Percentiles rank a stretch among this genome's conserved stretches.
Evolutionary conservation across 2,113 vertebrate species (phyloP).

Genomic region (Alligator mississippiensis): DNA sequence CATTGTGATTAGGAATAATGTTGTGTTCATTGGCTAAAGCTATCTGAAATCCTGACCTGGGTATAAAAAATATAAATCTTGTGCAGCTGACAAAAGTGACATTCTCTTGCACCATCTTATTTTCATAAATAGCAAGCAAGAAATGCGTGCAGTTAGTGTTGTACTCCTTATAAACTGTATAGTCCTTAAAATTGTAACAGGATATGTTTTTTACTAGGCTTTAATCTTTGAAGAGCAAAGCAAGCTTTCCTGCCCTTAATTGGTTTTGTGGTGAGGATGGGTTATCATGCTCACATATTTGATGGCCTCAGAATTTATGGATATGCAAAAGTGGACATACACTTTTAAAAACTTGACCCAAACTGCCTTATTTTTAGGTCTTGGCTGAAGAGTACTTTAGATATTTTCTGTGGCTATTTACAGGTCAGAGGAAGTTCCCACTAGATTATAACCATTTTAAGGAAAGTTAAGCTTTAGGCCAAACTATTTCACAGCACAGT

Average conservation of each 20-base stretch:
- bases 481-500: neutral
- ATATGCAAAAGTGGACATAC: neutral
- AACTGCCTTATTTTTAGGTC: constrained; percentile 29
- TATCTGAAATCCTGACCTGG: neutral
- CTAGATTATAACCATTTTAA: constrained; percentile 48
- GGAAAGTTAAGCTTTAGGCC: constrained; percentile 48
- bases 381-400: constrained; percentile 43
- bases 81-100: neutral
- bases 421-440: constrained; percentile 70
- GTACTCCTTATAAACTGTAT: neutral
- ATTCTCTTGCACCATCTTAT: neutral
- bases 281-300: neutral
- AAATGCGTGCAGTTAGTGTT: neutral
- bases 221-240: neutral
- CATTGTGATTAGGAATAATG: neutral
- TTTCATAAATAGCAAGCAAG: neutral
- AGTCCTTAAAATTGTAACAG: neutral
- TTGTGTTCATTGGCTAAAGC: neutral
- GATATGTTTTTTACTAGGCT: neutral
- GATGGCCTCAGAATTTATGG: neutral
- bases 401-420: constrained; percentile 69
- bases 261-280: neutral
- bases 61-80: neutral
- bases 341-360: constrained; percentile 33
- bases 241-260: neutral